phyloP scores from a whole-genome alignment of 2,797 vertebrate species.

The Tokudaia muenninki region DNA sequence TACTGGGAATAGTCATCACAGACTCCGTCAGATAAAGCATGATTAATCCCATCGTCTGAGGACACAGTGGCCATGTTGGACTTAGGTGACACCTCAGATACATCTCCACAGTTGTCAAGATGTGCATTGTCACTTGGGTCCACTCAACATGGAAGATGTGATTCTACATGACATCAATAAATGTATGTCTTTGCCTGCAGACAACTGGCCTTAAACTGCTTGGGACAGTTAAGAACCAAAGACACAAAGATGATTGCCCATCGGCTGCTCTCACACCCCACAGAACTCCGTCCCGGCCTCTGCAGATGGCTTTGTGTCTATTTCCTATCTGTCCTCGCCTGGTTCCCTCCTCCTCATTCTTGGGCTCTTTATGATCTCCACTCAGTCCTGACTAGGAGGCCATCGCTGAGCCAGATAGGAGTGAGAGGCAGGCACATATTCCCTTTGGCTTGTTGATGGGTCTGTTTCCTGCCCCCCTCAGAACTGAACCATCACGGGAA shows the following conservation, averaged over 20 bases:
- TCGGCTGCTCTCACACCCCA: background rate
- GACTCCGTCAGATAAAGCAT: background rate
- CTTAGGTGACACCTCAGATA: background rate
- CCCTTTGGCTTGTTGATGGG: background rate
- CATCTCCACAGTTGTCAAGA: background rate
- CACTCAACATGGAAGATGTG: background rate
- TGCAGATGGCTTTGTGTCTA: background rate
- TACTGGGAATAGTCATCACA: background rate
- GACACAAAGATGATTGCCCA: background rate
- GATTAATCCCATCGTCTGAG: background rate
- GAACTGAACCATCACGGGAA: background rate
- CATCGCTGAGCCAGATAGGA: background rate
- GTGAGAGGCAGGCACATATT: background rate
- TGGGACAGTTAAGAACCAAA: background rate
- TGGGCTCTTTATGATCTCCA: background rate
- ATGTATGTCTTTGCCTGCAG: background rate
- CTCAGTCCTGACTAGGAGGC: background rate
- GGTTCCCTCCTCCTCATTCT: background rate
- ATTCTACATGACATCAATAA: background rate
- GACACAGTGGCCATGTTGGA: background rate
- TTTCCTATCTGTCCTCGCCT: background rate
- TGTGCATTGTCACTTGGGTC: background rate
- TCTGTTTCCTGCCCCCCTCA: background rate
- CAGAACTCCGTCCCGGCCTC: background rate
- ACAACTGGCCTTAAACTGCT: background rate